Percentiles rank a stretch among this genome's conserved stretches.
Conservation (phyloP, 2,888 invertebrate species). For the Leucoptera coffeella region DNA sequence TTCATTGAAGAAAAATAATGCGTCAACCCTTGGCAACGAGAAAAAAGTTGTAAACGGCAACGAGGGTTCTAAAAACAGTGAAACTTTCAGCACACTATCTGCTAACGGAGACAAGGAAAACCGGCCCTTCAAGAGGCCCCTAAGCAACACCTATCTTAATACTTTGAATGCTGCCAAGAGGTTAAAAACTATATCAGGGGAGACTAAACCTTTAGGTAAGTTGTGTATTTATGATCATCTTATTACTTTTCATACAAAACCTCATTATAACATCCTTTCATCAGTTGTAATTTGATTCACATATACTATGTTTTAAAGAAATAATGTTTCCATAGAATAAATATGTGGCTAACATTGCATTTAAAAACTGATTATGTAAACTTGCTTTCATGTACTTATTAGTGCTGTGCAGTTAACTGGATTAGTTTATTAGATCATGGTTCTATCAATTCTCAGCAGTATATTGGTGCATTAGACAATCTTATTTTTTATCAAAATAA, state of each 20-base stretch:
- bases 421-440: no score
- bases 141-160: slow-evolving; percentile 25
- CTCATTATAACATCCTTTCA: no score
- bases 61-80: slow-evolving; percentile 15
- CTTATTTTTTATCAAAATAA: no score
- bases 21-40: slow-evolving; percentile 25
- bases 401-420: no score
- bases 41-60: slow-evolving; percentile 13
- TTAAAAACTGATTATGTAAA: no score
- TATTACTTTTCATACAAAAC: no score
- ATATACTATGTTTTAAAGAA: no score
- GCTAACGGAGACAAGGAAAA: slow-evolving; percentile 30
- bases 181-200: slow-evolving; percentile 27
- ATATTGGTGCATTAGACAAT: no score
- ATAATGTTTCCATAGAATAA: no score
- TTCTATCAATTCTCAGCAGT: no score
- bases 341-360: background rate
- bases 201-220: slow-evolving; percentile 21
- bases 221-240: slow-evolving; percentile 2
- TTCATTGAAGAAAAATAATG: slow-evolving; percentile 40
- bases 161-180: slow-evolving; percentile 36
- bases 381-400: no score
- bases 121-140: slow-evolving; percentile 29
- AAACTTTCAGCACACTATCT: slow-evolving; percentile 11
- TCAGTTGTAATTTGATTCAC: no score